Evolutionary conservation across 1,140 invertebrate species (phyloP).

Genomic region (Lerema accius): DNA sequence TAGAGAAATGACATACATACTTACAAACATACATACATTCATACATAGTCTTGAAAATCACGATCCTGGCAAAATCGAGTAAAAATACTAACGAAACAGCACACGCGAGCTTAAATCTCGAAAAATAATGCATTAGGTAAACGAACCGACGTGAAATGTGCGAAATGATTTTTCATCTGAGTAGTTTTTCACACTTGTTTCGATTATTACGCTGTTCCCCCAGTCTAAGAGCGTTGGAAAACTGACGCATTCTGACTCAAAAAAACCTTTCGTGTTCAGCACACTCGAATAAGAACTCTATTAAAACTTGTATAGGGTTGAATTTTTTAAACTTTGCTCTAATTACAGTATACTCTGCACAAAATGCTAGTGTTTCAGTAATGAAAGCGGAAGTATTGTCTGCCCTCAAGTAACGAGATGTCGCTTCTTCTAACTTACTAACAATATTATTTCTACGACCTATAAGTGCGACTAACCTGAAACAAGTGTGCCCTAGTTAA

Average conservation of each 20-base stretch:
- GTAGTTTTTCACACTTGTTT: conserved; percentile 30
- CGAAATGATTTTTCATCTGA: conserved; percentile 27
- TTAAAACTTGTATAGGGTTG: not conserved
- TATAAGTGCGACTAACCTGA: not conserved
- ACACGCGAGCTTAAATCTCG: not conserved
- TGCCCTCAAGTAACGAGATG: conserved; percentile 6
- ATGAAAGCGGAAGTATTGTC: conserved; percentile 20
- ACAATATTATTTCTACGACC: conserved; percentile 10
- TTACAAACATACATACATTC: too few relatives aligned
- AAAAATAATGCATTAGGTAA: not conserved
- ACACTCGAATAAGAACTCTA: not conserved
- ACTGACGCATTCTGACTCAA: conserved; percentile 20
- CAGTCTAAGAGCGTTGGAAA: conserved; percentile 25
- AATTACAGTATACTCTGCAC: conserved; percentile 9
- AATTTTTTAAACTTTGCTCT: not conserved
- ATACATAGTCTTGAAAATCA: too few relatives aligned
- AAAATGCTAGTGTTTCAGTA: conserved; percentile 26
- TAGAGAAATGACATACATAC: too few relatives aligned
- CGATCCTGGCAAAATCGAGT: too few relatives aligned
- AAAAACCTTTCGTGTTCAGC: conserved; percentile 7
- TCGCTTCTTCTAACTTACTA: conserved; percentile 14
- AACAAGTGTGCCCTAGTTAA: too few relatives aligned
- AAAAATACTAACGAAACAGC: too few relatives aligned
- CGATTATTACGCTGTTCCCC: conserved; percentile 25
- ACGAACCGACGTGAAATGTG: conserved; percentile 7